Percentiles rank a stretch among this genome's conserved stretches.
Conservation (phyloP, 2,113 vertebrate species). For the Rallus limicola region DNA sequence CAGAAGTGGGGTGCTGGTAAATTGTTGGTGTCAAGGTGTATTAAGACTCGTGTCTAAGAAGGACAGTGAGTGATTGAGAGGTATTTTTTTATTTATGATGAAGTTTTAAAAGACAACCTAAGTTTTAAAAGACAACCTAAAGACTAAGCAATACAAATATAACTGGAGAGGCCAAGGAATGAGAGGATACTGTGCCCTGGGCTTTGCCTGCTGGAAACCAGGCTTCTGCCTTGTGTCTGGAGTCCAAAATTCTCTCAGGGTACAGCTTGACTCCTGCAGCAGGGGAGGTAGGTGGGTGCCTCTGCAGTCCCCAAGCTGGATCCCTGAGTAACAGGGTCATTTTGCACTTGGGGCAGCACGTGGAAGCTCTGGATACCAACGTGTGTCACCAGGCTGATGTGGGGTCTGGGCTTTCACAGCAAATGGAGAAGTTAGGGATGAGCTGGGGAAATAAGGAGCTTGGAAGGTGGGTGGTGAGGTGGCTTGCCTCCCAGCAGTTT, state of each 20-base stretch:
- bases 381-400: accelerated
- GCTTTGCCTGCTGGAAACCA: neutral
- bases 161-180: neutral
- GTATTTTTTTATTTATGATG: neutral
- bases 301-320: neutral
- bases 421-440: neutral
- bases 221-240: neutral
- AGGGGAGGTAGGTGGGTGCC: neutral
- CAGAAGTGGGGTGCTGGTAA: neutral
- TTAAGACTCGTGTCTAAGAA: neutral
- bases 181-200: neutral
- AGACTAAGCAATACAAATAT: neutral
- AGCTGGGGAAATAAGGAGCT: neutral
- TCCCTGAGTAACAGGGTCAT: neutral
- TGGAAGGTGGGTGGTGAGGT: neutral
- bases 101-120: neutral
- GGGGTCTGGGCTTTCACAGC: neutral
- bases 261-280: accelerated
- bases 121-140: neutral
- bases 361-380: neutral
- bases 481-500: neutral
- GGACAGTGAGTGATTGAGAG: neutral
- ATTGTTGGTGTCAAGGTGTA: neutral
- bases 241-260: accelerated
- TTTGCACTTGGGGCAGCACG: neutral